Evolutionary conservation across 2,113 vertebrate species (phyloP).

Genomic region (Lycocorax pyrrhopterus): DNA sequence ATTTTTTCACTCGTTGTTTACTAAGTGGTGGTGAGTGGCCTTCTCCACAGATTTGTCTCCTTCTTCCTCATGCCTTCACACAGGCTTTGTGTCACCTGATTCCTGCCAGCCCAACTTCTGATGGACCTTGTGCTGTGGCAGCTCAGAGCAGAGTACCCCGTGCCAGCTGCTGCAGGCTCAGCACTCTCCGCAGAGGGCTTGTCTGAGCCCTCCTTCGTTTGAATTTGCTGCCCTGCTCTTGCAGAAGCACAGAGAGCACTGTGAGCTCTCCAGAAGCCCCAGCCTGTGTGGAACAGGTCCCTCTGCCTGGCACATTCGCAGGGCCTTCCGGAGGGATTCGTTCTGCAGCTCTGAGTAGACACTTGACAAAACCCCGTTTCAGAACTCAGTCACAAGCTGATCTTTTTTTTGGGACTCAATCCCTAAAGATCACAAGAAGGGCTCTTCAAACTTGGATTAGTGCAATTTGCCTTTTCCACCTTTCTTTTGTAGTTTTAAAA

Average conservation of each 20-base stretch:
- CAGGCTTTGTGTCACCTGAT: not conserved
- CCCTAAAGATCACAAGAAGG: slow-evolving; percentile 37
- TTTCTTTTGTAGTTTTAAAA: slow-evolving; percentile 48
- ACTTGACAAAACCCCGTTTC: not conserved
- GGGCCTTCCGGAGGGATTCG: not conserved
- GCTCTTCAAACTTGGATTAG: slow-evolving; percentile 42
- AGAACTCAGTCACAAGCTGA: not conserved
- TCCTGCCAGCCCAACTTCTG: not conserved
- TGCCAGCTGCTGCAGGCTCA: not conserved
- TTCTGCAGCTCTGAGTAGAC: not conserved
- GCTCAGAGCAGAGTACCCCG: not conserved
- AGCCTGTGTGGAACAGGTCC: not conserved
- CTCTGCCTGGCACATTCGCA: not conserved
- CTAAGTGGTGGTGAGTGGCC: not conserved
- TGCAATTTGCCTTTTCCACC: slow-evolving; percentile 47
- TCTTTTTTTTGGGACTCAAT: slow-evolving; percentile 23
- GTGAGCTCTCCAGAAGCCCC: not conserved
- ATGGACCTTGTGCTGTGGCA: not conserved
- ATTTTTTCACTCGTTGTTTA: not conserved
- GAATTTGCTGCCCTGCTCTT: not conserved
- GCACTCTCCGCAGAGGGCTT: not conserved
- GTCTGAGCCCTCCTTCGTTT: not conserved
- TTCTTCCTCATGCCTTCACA: not conserved
- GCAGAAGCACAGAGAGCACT: not conserved
- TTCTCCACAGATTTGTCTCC: not conserved